Evolutionary conservation across 2,797 vertebrate species (phyloP).

Genomic region (Mormyrops boulengeri): DNA sequence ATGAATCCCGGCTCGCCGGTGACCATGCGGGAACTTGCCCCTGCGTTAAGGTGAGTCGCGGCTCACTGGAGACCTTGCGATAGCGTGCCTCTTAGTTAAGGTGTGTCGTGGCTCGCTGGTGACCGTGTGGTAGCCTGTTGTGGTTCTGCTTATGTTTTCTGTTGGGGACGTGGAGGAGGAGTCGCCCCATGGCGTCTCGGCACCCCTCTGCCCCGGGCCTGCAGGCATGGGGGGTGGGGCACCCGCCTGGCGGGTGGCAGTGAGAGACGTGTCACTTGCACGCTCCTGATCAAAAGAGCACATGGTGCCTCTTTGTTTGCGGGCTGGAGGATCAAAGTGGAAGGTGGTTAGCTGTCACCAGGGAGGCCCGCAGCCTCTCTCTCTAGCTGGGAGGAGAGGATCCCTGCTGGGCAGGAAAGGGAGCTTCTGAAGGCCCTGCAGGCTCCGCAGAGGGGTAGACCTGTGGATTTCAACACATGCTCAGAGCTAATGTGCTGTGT

Average conservation of each 20-base stretch:
- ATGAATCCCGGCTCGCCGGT: too few relatives aligned
- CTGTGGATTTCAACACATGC: constrained; percentile 63
- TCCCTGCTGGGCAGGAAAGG: constrained; percentile 63
- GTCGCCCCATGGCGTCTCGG: not conserved
- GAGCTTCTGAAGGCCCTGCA: constrained; percentile 45
- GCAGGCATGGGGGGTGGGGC: not conserved
- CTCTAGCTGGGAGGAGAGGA: constrained; percentile 55
- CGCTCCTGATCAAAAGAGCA: constrained; percentile 68
- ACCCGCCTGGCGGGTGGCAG: constrained; percentile 38
- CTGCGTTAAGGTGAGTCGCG: too few relatives aligned
- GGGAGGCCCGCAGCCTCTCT: constrained; percentile 60
- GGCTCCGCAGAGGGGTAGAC: constrained; percentile 44
- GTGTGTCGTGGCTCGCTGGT: too few relatives aligned
- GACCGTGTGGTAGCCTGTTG: not conserved
- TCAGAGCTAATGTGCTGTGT: not conserved
- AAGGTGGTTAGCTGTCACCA: constrained; percentile 72
- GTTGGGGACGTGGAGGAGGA: not conserved
- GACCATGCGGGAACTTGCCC: not conserved
- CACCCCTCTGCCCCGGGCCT: not conserved
- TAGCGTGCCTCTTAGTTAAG: not conserved
- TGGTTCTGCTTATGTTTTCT: not conserved
- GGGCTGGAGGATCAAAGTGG: constrained; percentile 71
- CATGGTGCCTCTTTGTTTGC: constrained; percentile 46
- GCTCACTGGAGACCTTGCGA: not conserved
- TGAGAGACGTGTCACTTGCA: constrained; percentile 57